Evolutionary conservation across 2,888 invertebrate species (phyloP).

Genomic region (Cosmorhoe ocellata): DNA sequence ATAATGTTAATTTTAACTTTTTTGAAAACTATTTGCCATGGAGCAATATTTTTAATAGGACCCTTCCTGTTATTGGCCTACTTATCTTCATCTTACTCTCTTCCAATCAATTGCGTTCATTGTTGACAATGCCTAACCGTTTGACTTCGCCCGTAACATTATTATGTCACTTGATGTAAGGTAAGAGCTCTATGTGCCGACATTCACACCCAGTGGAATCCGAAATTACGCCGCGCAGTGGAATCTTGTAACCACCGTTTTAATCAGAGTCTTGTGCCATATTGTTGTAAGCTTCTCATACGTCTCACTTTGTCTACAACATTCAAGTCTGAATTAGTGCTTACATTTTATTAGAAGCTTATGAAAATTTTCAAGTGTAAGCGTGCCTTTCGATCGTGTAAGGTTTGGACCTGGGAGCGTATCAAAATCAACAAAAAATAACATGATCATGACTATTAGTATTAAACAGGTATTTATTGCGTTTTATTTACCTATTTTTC

Average conservation of each 20-base stretch:
- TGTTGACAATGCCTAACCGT: not conserved
- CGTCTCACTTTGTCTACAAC: conserved; percentile 10
- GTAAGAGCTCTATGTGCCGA: conserved; percentile 16
- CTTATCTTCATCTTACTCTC: too few species aligned
- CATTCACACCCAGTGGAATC: conserved; percentile 21
- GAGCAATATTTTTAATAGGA: too few species aligned
- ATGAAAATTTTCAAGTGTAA: not conserved
- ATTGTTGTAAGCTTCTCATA: conserved; percentile 20
- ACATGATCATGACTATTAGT: too few species aligned
- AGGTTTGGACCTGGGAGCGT: too few species aligned
- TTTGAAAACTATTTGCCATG: too few species aligned
- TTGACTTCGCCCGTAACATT: conserved; percentile 1
- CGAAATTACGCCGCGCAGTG: conserved; percentile 19
- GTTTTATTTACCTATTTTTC: too few species aligned
- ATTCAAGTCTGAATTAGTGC: conserved; percentile 5
- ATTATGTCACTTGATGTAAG: conserved; percentile 18
- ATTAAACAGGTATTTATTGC: too few species aligned
- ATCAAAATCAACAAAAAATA: too few species aligned
- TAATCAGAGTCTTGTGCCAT: conserved; percentile 22
- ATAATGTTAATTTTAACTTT: too few species aligned
- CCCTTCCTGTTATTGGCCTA: too few species aligned
- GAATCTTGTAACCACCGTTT: conserved; percentile 22
- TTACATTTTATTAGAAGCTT: not conserved
- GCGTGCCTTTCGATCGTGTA: too few species aligned
- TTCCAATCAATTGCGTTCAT: not conserved